Base-by-base conservation (phyloP, 1,140 invertebrate genomes). In the Brachionus manjavacas region DNA sequence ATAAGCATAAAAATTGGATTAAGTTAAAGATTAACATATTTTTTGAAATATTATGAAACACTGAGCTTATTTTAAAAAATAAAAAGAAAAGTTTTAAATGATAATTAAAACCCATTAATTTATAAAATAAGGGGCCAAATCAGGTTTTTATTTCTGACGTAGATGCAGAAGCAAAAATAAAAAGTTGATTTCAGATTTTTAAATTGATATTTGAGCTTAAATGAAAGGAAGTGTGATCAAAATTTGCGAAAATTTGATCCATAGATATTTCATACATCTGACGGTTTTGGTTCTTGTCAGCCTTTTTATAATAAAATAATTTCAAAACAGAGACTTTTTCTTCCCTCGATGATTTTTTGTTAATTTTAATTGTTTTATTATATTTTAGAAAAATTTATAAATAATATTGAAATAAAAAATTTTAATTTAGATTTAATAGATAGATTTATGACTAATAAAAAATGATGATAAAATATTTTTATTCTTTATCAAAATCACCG, bases 381-480 rank as follows among this genome's bases (percentile, higher is more conserved):
- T 60, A 9, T 52, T 52, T 52, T 60, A 25, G 23, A 55, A 60
- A 3, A 20, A 60, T 52, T 16, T 52, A 14, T 52, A 35, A 35
- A 35, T 14, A 14, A n/a, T 52, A 14, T 16, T 8, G 4, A 16
- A 16, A 20, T 60, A 60, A 60, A 35, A 60, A 60, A 60, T 20
- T 4, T 55, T 55, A 55, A 55, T 55, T 16, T 16, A 20, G 52
- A 60, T 60, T 60, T 9, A 60, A 60, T 60, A 60, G 16, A 20
- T 60, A 60, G 16, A 60, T 60, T 60, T 60, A 20, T 60, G 52
- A 60, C 52, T 60, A 23, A 60, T 60, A 60, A 60, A 28, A 64
- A 31, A 68, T 68, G 25, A 68, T n/a, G 25, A 68, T 68, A 68
- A 68, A 68, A 68, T 31, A 60, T 60, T 20, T 60, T 60, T 60